Percentiles rank a stretch among this genome's conserved stretches.
Evolutionary conservation across 2,113 vertebrate species (phyloP).

Genomic region (Psilopogon haemacephalus): DNA sequence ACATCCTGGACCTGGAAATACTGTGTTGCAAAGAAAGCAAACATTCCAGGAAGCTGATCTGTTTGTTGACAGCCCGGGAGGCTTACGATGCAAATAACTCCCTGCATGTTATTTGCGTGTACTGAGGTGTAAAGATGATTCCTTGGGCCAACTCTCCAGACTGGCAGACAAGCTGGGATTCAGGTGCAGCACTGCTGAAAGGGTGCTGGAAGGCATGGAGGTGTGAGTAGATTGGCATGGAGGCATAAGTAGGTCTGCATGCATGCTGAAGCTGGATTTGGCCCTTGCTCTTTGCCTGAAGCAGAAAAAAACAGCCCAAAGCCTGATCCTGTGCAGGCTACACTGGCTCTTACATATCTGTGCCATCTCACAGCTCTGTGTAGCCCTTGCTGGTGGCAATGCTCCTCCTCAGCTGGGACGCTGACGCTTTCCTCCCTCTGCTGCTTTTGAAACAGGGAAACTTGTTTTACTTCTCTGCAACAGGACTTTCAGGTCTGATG

Average conservation of each 20-base stretch:
- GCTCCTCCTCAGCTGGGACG: background rate
- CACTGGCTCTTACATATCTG: background rate
- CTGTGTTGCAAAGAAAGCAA: background rate
- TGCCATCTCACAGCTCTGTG: background rate
- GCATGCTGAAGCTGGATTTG: background rate
- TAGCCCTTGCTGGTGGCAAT: background rate
- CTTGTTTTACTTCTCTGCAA: background rate
- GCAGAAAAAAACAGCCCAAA: background rate
- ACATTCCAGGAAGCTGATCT: constrained; percentile 27
- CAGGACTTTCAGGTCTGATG: constrained; percentile 12
- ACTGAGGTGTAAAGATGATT: background rate
- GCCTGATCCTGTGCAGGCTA: background rate
- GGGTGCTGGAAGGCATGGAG: background rate
- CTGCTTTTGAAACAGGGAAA: background rate
- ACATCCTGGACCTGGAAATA: constrained; percentile 15
- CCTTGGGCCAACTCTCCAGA: background rate
- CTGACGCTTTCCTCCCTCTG: accelerated
- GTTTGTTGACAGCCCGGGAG: background rate
- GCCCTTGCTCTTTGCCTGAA: background rate
- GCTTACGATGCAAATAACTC: background rate
- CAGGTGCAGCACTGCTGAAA: background rate
- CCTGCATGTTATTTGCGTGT: background rate
- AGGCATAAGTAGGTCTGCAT: background rate
- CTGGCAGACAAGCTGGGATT: background rate
- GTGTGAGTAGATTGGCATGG: too few species aligned